Conservation (phyloP, 2,797 vertebrate genomes). For the Pogoniulus pusillus region DNA sequence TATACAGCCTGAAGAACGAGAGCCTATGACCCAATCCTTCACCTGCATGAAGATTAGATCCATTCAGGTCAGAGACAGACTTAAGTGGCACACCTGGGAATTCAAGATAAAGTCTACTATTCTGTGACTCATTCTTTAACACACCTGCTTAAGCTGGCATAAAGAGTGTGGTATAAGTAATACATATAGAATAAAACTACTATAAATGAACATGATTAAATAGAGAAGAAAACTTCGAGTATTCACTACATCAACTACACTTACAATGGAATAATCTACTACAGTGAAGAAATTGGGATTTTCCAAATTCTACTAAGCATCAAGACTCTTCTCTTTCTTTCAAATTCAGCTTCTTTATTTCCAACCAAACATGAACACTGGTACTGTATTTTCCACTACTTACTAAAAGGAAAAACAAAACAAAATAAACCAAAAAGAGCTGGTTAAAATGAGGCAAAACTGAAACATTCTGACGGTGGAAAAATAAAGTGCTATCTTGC, state of each 20-base stretch:
- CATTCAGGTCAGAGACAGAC: neutral
- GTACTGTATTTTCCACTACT: neutral
- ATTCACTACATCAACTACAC: neutral
- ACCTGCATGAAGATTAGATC: neutral
- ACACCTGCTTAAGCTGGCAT: neutral
- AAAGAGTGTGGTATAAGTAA: neutral
- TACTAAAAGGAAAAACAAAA: neutral
- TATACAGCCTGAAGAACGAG: neutral
- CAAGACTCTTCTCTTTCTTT: neutral
- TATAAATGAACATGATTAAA: neutral
- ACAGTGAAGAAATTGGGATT: neutral
- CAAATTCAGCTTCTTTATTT: neutral
- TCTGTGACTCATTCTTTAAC: neutral
- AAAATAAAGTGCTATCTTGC: neutral
- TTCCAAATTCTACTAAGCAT: neutral
- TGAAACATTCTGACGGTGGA: neutral
- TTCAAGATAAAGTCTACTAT: neutral
- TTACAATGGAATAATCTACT: neutral
- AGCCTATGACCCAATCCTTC: neutral
- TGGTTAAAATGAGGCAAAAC: neutral
- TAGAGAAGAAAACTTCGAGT: neutral
- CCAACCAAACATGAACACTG: neutral
- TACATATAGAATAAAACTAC: neutral
- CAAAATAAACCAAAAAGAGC: no score
- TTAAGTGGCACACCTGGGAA: neutral